Evolutionary conservation across 2,113 vertebrate genomes (phyloP), one percentile per base, ranked within the genome.

Genomic region (Cochlearius cochlearius): DNA sequence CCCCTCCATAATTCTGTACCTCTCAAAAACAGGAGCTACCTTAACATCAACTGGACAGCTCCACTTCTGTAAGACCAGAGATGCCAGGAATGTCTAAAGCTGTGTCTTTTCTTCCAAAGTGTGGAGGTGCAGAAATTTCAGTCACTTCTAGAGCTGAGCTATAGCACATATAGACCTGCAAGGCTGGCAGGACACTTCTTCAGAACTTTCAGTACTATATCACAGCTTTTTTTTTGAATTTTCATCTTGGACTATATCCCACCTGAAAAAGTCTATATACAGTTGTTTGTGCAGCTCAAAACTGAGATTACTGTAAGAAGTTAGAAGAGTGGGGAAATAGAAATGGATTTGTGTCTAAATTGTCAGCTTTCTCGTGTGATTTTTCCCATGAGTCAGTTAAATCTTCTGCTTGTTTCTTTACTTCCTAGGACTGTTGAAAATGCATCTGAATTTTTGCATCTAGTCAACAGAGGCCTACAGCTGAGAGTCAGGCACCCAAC

Each of bases 401-500:
- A 75, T 55, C 22, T 77, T n/a, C 22, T 87, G 41, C 22, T 72
- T 94, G 39, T 72, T 77, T 90, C 76, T 75, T 86, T 49, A 79
- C 49, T 92, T 92, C 8, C 39, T 63, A 99, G 99, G 96, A 77
- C 95, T 9, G 98, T 98, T 88, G 30, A 79, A 64, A 98, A 98
- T 23, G 93, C 97, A 29, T 88, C 69, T 16, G 98, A 98, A 60
- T 97, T 99, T 93, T 85, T 98, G 97, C 96, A 96, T 74, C 86
- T 99, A 4, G 94, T 99, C 43, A 93, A 81, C 10, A 83, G 89
- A 14, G 96, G 98, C 20, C 72, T 98, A 50, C 97, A 91, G 94
- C 97, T 98, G 86, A 95, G 99, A 92, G 97, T 96, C 26, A 98
- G 87, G 5, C 98, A 98, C 36, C 98, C 98, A 90, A 99, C 98